phyloP scores from a whole-genome alignment of 2,797 vertebrate species.

The Otolemur crassicaudatus region DNA sequence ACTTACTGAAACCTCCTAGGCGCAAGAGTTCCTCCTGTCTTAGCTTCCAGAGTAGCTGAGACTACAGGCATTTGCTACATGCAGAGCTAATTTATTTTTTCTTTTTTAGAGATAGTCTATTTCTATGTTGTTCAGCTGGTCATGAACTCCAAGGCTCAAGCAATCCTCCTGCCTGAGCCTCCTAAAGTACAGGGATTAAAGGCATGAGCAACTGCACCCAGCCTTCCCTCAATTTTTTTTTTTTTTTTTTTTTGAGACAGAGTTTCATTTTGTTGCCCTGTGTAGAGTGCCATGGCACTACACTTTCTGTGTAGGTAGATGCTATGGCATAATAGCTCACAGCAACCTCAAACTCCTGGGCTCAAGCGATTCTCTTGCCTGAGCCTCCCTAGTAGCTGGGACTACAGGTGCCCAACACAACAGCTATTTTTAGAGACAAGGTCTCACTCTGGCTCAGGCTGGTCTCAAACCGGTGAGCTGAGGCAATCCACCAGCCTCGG shows the following conservation, averaged over 20 bases:
- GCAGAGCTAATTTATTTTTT: too few species aligned
- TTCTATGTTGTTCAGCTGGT: too few species aligned
- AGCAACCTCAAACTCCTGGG: background rate
- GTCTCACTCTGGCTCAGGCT: background rate
- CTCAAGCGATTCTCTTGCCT: background rate
- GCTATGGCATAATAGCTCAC: background rate
- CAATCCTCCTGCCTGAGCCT: too few species aligned
- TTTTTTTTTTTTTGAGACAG: background rate
- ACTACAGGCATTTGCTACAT: too few species aligned
- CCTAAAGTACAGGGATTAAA: too few species aligned
- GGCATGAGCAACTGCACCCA: too few species aligned
- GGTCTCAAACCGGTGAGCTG: background rate
- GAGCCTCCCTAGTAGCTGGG: background rate
- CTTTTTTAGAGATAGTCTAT: too few species aligned
- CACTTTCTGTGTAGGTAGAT: too few species aligned
- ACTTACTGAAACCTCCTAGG: too few species aligned
- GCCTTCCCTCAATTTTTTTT: background rate
- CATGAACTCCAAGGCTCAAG: too few species aligned
- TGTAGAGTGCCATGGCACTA: background rate
- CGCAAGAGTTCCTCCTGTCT: too few species aligned
- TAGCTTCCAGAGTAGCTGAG: too few species aligned
- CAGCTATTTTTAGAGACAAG: background rate
- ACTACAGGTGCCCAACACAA: background rate
- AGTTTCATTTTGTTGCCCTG: background rate
- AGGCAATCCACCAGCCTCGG: background rate